Percentiles rank a stretch among this genome's conserved stretches.
Evolutionary conservation across 1,140 invertebrate genomes (phyloP).

Genomic region (Tetramorium alpestre): DNA sequence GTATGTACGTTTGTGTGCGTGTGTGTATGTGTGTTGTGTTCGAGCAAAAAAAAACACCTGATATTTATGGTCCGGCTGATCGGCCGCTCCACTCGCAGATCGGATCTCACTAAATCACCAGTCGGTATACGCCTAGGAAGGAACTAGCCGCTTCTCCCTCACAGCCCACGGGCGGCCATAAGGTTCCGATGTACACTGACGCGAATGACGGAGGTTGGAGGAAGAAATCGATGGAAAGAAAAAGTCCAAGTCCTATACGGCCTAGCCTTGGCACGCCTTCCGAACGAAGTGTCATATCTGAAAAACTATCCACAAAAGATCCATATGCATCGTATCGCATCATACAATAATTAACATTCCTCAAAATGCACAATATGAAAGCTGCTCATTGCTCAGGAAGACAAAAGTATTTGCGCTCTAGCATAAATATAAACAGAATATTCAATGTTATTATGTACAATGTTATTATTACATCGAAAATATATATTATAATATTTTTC

Average conservation of each 20-base stretch:
- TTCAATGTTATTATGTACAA: neutral
- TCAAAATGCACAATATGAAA: neutral
- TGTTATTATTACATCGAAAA: neutral
- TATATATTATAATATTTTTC: no score
- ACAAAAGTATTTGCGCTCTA: neutral
- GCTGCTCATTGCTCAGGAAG: neutral
- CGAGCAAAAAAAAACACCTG: conserved; percentile 81
- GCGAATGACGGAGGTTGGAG: conserved; percentile 56
- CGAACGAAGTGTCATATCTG: conserved; percentile 27
- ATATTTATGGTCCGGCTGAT: conserved; percentile 83
- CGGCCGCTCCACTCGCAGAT: conserved; percentile 78
- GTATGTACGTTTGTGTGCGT: conserved; percentile 22
- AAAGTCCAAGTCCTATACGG: conserved; percentile 20
- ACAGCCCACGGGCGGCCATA: conserved; percentile 57
- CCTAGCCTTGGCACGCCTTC: conserved; percentile 7
- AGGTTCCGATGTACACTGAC: conserved; percentile 65
- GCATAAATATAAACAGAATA: neutral
- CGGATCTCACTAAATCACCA: conserved; percentile 82
- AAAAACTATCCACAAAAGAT: conserved; percentile 26
- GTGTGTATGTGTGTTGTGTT: conserved; percentile 19
- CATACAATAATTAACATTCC: neutral
- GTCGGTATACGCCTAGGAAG: conserved; percentile 79
- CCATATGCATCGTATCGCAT: neutral
- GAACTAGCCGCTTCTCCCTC: conserved; percentile 70
- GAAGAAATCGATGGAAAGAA: conserved; percentile 53